A percentile compares a stretch with the other conserved stretches of the same genome.
phyloP scores from a whole-genome alignment of 1,140 invertebrate genomes.

The Oppia nitens region DNA sequence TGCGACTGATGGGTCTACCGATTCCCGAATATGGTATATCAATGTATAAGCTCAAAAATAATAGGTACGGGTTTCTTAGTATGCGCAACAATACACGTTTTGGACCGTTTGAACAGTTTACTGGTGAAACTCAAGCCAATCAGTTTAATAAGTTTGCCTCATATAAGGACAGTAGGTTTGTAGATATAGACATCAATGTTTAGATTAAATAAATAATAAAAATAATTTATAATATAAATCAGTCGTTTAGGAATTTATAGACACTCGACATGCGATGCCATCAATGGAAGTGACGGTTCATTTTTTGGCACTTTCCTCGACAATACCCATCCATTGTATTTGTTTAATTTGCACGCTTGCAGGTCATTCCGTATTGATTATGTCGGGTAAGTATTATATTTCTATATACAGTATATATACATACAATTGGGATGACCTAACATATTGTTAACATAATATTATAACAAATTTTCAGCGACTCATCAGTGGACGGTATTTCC shows the following conservation, averaged over 20 bases:
- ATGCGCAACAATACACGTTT: neutral
- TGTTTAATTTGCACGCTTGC: constrained; percentile 4
- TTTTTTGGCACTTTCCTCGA: constrained; percentile 1
- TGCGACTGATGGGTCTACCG: neutral
- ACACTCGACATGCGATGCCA: neutral
- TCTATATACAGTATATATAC: no score
- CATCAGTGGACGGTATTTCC: neutral
- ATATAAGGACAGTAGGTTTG: neutral
- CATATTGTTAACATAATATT: neutral
- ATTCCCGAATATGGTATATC: neutral
- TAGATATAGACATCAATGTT: neutral
- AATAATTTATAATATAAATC: neutral
- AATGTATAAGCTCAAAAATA: constrained; percentile 1
- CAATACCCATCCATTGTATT: neutral
- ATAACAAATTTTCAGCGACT: neutral
- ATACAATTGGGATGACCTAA: no score
- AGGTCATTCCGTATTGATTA: neutral
- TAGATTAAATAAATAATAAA: neutral
- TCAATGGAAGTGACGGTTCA: constrained; percentile 3
- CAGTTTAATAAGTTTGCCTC: neutral
- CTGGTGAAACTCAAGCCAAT: neutral
- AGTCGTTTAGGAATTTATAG: neutral
- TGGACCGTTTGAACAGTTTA: constrained; percentile 3
- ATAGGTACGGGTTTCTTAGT: constrained; percentile 1
- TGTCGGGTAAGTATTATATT: no score